Base-by-base conservation (phyloP, 2,113 vertebrate genomes). In the Gallinago media region DNA sequence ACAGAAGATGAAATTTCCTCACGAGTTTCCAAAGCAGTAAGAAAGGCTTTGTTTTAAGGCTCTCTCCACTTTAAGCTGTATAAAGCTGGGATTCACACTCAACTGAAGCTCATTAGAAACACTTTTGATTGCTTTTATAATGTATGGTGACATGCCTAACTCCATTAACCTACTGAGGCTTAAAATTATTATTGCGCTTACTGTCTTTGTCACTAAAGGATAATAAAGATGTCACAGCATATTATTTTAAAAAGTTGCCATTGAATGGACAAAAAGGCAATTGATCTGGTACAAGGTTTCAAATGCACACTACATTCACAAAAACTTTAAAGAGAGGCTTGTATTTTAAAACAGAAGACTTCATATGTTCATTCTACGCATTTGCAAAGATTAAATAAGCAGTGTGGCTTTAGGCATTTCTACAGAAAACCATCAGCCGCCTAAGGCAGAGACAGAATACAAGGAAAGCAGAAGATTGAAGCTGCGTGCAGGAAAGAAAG, bases 221-320 rank as follows among this genome's bases (percentile, higher is more conserved):
- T 78, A 95, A 96, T 83, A 97, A 95, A 97, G 91, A 94, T 96
- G 65, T 87, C 89, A 94, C 12, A 84, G 66, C 27, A 52, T 50
- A 94, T 93, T 78, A 77, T 92, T 95, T 94, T 40, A 5, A 80
- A 85, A 96, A 75, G 75, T 62, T 68, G 65, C 63, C 5, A n/a
- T 92, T 79, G 79, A 95, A 76, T 2, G 4, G 56, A 46, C 15
- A 87, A 82, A 85, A 74, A 82, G 36, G 44, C 71, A 94, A 92
- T 29, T 36, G 56, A 81, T 89, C 42, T 52, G 31, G 23, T 59
- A 76, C 4, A 63, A 73, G 29, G 36, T 70, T 91, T 95, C 44
- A 94, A 92, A 95, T 49, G 42, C 23, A 25, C 16, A 91, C 25
- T 67, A n/a, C 26, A 56, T 22, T 68, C 72, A 61, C 0, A 4